A percentile compares a stretch with the other conserved stretches of the same genome.
phyloP scores from a whole-genome alignment of 2,797 vertebrate genomes.

The Manis javanica region DNA sequence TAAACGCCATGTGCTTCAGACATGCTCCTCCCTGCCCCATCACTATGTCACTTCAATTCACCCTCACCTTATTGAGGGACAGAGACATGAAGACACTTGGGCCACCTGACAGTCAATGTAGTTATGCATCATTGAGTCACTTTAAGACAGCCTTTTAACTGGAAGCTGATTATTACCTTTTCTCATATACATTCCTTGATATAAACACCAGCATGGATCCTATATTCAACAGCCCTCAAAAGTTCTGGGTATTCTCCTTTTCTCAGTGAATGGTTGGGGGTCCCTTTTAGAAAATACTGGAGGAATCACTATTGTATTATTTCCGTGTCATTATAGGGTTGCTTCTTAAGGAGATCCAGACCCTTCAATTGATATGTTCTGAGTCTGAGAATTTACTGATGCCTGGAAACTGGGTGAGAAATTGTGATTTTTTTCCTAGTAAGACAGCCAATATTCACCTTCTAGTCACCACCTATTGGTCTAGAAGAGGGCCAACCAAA shows the following conservation, averaged over 20 bases:
- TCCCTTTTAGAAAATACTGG: not conserved
- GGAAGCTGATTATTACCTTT: not conserved
- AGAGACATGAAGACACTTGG: not conserved
- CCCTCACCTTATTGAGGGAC: not conserved
- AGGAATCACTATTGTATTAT: not conserved
- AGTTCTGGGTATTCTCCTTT: not conserved
- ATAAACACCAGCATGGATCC: not conserved
- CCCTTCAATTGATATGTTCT: not conserved
- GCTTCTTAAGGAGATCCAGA: not conserved
- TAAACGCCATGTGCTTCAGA: not conserved
- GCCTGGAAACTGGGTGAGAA: not conserved
- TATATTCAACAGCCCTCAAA: not conserved
- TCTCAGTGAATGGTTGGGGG: not conserved
- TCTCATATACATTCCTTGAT: not conserved
- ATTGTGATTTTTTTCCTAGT: not conserved
- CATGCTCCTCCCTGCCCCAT: not conserved
- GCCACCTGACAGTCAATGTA: not conserved
- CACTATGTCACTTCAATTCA: not conserved
- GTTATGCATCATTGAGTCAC: not conserved
- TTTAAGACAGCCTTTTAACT: not conserved
- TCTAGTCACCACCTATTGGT: not conserved
- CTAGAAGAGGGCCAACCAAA: not conserved
- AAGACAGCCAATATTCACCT: not conserved
- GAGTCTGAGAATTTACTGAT: not conserved
- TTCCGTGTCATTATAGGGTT: not conserved